Evolutionary conservation across 1,140 invertebrate genomes (phyloP), one percentile per base, ranked within the genome.

Genomic region (Globodera ellingtonae): DNA sequence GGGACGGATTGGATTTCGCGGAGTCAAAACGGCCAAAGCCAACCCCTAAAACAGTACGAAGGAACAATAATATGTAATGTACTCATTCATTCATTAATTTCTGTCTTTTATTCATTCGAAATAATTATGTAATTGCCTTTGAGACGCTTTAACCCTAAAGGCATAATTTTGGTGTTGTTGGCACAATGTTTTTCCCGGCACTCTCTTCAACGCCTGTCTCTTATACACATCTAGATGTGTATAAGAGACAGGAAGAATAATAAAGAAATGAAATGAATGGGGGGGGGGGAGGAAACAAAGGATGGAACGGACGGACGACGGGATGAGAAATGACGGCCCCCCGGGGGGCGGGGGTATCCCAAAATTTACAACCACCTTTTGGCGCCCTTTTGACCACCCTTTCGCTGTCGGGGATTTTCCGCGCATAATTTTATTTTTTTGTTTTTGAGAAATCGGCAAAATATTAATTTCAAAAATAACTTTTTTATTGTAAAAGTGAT

Each of bases 301-400:
- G 18, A 62, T 18, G 56, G 15, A 62, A 24, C 15, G 56, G 15
- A 62, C 56, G 56, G 56, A 62, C 56, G 56, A 62, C 56, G 13
- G 13, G 56, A 18, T 13, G 56, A 62, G 56, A 62, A 15, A 52
- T 52, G 52, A 15, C 9, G 15, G 52, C 52, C 52, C 9, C 52
- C 52, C 8, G 56, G 56, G 56, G 10, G 56, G 15, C 8, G 56
- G 56, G 56, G 56, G 56, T 15, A 62, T 62, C 10, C 56, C 56
- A 62, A 62, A 62, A 62, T 62, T 62, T 62, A 62, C 56, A 62
- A 62, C 56, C 56, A 62, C 56, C 18, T 62, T 62, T 62, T 62
- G 56, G 56, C 56, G 56, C 56, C 56, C 50, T 52, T 52, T 52
- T 62, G 56, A 62, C 56, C 18, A 35, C 35, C 18, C 18, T 13